Evolutionary conservation across 1,140 invertebrate genomes (phyloP).

Genomic region (Caenorhabditis brenneri): DNA sequence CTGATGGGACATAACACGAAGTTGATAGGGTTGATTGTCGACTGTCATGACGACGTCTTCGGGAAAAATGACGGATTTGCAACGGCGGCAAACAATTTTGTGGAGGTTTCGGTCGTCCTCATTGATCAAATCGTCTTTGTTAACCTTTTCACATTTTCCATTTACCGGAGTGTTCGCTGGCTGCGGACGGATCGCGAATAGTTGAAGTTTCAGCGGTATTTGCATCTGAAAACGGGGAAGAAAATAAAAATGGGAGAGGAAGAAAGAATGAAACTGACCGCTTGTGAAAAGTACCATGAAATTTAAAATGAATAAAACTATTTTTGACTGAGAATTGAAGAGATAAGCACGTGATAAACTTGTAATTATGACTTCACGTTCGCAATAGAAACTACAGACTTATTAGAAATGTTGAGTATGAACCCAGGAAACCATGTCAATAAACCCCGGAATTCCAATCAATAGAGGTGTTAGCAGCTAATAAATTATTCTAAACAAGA

Average conservation of each 20-base stretch:
- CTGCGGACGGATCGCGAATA: slow-evolving; percentile 28
- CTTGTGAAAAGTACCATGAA: slow-evolving; percentile 10
- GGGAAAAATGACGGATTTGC: slow-evolving; percentile 35
- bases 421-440: no score
- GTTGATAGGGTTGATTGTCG: slow-evolving; percentile 19
- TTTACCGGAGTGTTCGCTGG: slow-evolving; percentile 35
- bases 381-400: no score
- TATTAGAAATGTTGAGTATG: no score
- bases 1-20: slow-evolving; percentile 44
- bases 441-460: no score
- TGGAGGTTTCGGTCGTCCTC: slow-evolving; percentile 30
- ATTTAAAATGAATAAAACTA: not conserved
- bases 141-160: slow-evolving; percentile 42
- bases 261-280: not conserved
- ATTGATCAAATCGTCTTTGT: slow-evolving; percentile 44
- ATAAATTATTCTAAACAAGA: no score
- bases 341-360: no score
- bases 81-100: slow-evolving; percentile 40
- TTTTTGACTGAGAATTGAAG: no score
- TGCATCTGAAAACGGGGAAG: not conserved
- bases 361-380: no score
- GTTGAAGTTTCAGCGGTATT: slow-evolving; percentile 38
- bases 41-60: slow-evolving; percentile 22
- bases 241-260: not conserved
- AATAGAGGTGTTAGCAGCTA: no score